These are phyloP conservation scores for Diloba caeruleocephala DNA, from an alignment of 2,888 invertebrate species.

Conservation along the genomic window DNA sequence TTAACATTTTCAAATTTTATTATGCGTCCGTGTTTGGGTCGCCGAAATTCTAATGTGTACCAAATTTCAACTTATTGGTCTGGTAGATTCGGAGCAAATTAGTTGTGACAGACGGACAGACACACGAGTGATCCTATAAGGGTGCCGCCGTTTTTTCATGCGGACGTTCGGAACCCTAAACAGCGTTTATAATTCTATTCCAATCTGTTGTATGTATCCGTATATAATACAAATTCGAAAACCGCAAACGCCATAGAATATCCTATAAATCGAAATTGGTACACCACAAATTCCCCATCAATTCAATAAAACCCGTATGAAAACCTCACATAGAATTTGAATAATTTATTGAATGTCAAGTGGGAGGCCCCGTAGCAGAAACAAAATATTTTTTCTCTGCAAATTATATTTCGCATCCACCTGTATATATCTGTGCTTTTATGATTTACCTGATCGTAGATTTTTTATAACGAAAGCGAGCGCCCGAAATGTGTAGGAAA, in stretches of 20 bases:
- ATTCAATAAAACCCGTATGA: constrained; percentile 19
- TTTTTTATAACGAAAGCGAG: constrained; percentile 60
- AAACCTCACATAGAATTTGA: constrained; percentile 37
- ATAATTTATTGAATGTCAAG: constrained; percentile 57
- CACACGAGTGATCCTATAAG: too few species aligned
- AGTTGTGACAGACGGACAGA: too few species aligned
- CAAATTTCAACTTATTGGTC: too few species aligned
- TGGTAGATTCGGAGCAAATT: too few species aligned
- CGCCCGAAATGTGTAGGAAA: constrained; percentile 57
- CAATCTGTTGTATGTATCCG: too few species aligned
- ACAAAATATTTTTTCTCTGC: constrained; percentile 39
- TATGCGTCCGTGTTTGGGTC: too few species aligned
- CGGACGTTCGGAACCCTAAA: too few species aligned
- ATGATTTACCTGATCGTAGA: constrained; percentile 67
- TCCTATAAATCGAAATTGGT: constrained; percentile 9
- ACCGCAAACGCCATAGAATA: constrained; percentile 1
- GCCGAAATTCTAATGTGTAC: too few species aligned
- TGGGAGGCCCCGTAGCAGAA: constrained; percentile 31
- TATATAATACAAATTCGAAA: too few species aligned
- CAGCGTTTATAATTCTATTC: too few species aligned
- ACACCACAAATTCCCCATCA: constrained; percentile 3
- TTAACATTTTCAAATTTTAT: too few species aligned
- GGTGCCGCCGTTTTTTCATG: too few species aligned
- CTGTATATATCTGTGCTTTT: constrained; percentile 46
- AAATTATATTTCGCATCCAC: constrained; percentile 53